Conservation (phyloP, 2,113 vertebrate species). For the Notarius quadriscutis region DNA sequence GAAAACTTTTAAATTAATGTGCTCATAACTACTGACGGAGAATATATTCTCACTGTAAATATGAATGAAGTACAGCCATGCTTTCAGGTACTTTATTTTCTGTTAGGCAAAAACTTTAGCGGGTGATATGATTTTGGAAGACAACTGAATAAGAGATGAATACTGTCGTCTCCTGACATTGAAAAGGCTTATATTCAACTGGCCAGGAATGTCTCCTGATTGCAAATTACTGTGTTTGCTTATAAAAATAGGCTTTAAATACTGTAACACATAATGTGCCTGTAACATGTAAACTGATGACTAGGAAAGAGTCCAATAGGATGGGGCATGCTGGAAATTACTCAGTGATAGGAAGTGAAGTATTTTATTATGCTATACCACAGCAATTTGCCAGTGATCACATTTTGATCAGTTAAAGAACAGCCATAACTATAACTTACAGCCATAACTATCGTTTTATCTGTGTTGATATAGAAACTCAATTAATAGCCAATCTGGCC, state of each 20-base stretch:
- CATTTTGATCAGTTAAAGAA: neutral
- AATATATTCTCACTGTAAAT: neutral
- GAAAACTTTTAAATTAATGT: neutral
- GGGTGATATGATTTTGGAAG: neutral
- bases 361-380: neutral
- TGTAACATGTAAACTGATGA: neutral
- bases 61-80: slow-evolving; percentile 8
- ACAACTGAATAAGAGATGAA: neutral
- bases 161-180: neutral
- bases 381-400: neutral
- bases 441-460: neutral
- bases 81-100: neutral
- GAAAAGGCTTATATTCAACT: neutral
- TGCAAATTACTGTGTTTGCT: neutral
- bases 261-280: no score
- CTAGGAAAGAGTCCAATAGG: neutral
- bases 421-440: neutral
- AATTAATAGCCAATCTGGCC: neutral
- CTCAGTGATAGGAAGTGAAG: neutral
- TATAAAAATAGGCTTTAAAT: neutral
- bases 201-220: neutral
- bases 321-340: neutral
- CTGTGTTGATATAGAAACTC: neutral
- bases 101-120: neutral
- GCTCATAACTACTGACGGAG: neutral